Evolutionary conservation across 2,888 invertebrate species (phyloP), one percentile per base, ranked within the genome.

Genomic region (Caenorhabditis drosophilae): DNA sequence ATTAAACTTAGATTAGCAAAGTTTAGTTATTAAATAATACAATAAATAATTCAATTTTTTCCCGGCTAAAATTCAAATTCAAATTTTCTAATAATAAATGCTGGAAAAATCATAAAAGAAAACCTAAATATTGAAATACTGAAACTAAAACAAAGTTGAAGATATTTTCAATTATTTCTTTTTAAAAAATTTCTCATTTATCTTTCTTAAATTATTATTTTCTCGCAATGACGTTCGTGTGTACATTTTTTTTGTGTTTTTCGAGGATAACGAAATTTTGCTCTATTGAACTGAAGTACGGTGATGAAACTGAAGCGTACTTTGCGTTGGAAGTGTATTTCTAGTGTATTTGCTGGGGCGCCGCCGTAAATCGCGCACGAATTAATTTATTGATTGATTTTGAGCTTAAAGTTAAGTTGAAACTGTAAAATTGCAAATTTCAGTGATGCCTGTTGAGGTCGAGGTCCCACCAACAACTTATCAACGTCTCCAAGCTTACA

Each of bases 381-480:
- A 31, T 42, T 42, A 23, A 7, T 4, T 42, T 42, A 20, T 47
- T 20, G n/a, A 15, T 16, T 27, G 23, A 23, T 42, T 47, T 47
- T 34, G 20, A 46, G 27, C 46, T 31, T 31, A 31, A 31, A 9
- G 22, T 16, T 18, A 4, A 6, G 18, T 36, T 36, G 4, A 36
- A 36, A 42, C 23, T n/a, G 23, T 25, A 23, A 40, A 42, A 2
- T 20, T 9, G 20, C 3, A 12, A 11, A 45, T 31, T 22, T 63
- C 57, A 64, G 63, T 64, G 54, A 78, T 79, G 77, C 67, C 77
- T 52, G 64, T 70, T 45, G 59, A 80, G 42, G 75, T 81, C 56
- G 78, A 81, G 53, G 76, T 82, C 44, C 82, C 82, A 44, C 71
- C 76, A 48, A 78, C 79, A 36, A 75, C 76, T 26, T 69, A 63